Evolutionary conservation across 2,797 vertebrate genomes (phyloP).

Genomic region (Philypnodon macrostomus): DNA sequence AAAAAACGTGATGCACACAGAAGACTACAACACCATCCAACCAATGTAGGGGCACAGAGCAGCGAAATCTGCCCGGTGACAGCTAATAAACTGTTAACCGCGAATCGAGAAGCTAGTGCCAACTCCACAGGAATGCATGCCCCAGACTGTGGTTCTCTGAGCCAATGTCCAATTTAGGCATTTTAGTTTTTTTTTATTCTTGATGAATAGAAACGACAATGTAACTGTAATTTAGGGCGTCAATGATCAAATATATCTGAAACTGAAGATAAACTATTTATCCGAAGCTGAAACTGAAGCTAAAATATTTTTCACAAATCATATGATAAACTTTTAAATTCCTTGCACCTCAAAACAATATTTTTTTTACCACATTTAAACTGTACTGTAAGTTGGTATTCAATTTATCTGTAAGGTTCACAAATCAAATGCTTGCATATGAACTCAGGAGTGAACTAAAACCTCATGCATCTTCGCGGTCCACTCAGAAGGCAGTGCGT

Average conservation of each 20-base stretch:
- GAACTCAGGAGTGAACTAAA: slow-evolving; percentile 7
- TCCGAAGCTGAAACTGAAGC: too few relatives aligned
- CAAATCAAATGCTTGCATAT: background rate
- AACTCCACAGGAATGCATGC: slow-evolving; percentile 46
- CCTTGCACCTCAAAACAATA: too few relatives aligned
- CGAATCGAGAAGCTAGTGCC: slow-evolving; percentile 36
- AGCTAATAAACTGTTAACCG: slow-evolving; percentile 51
- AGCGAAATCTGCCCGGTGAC: slow-evolving; percentile 62
- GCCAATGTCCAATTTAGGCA: slow-evolving; percentile 11
- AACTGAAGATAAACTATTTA: too few relatives aligned
- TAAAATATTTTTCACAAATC: too few relatives aligned
- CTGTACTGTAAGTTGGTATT: too few relatives aligned
- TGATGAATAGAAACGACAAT: background rate
- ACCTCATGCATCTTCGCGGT: slow-evolving; percentile 10
- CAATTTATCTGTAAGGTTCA: too few relatives aligned
- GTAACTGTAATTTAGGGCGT: too few relatives aligned
- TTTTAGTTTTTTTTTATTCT: slow-evolving; percentile 2
- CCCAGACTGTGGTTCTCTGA: slow-evolving; percentile 31
- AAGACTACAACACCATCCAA: slow-evolving; percentile 40
- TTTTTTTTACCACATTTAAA: too few relatives aligned
- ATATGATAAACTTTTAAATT: too few relatives aligned
- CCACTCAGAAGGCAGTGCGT: slow-evolving; percentile 11
- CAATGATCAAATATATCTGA: too few relatives aligned
- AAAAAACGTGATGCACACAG: slow-evolving; percentile 45
- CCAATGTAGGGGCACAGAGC: slow-evolving; percentile 49